A percentile compares a stretch with the other conserved stretches of the same genome.
Conservation (phyloP, 2,797 vertebrate genomes). For the Bucorvus abyssinicus region DNA sequence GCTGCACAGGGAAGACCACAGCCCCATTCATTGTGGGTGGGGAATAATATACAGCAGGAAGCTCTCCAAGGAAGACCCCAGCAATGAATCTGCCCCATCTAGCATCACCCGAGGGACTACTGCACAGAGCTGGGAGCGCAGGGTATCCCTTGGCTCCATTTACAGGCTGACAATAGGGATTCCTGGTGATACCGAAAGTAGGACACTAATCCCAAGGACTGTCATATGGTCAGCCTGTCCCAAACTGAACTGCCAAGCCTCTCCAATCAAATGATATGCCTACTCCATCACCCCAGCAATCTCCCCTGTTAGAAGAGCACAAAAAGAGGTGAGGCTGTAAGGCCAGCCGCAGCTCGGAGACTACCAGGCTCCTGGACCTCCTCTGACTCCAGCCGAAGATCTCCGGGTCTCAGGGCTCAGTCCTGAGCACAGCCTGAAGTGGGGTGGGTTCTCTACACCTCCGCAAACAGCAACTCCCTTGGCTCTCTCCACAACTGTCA, state of each 20-base stretch:
- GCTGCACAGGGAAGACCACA: constrained; percentile 67
- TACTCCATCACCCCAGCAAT: constrained; percentile 15
- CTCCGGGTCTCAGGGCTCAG: not conserved
- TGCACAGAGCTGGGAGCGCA: constrained; percentile 38
- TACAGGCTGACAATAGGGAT: constrained; percentile 61
- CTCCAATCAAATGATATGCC: not conserved
- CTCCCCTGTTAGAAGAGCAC: not conserved
- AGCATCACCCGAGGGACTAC: not conserved
- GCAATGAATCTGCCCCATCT: constrained; percentile 45
- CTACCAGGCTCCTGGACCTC: not conserved
- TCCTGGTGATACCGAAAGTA: constrained; percentile 69
- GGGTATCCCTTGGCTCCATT: constrained; percentile 58
- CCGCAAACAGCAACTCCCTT: not conserved
- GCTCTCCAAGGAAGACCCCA: constrained; percentile 58
- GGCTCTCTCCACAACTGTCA: not conserved
- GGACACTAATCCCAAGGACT: constrained; percentile 45
- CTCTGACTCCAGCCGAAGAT: not conserved
- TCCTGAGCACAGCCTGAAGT: not conserved
- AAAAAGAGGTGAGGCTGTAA: constrained; percentile 7
- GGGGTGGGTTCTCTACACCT: not conserved
- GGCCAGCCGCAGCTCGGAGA: not conserved
- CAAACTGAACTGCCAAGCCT: constrained; percentile 48
- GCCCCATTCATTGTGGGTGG: constrained; percentile 69
- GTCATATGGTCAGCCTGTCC: constrained; percentile 64
- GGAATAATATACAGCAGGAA: constrained; percentile 56